Conservation (phyloP, 2,113 vertebrate species). For the Kobus ellipsiprymnus region DNA sequence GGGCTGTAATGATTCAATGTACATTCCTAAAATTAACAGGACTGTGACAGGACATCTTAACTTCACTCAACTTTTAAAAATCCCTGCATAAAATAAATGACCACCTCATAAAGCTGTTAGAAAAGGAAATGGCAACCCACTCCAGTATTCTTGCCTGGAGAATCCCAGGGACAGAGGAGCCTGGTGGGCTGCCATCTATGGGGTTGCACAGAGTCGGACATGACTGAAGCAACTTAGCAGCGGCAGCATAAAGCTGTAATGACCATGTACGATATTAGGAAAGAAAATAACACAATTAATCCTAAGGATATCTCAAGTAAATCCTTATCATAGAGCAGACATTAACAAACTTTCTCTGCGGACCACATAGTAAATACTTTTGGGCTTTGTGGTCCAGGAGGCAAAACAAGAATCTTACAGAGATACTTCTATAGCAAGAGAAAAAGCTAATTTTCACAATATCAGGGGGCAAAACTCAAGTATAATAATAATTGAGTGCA, state of each 20-base stretch:
- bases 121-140: background rate
- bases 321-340: background rate
- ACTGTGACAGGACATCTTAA: background rate
- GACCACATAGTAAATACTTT: background rate
- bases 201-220: background rate
- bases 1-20: background rate
- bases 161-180: background rate
- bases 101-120: background rate
- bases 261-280: background rate
- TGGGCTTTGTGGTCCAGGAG: background rate
- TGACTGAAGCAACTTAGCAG: background rate
- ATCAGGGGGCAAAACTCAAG: background rate
- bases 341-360: background rate
- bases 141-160: background rate
- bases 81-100: background rate
- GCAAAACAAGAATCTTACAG: background rate
- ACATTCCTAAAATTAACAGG: background rate
- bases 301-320: background rate
- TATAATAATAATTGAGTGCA: background rate
- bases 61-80: background rate
- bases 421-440: background rate
- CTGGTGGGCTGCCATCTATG: background rate
- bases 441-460: background rate
- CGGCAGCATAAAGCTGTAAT: background rate
- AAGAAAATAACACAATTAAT: background rate